Evolutionary conservation across 2,797 vertebrate genomes (phyloP).

Genomic region (Mormyrus hasselquistii): DNA sequence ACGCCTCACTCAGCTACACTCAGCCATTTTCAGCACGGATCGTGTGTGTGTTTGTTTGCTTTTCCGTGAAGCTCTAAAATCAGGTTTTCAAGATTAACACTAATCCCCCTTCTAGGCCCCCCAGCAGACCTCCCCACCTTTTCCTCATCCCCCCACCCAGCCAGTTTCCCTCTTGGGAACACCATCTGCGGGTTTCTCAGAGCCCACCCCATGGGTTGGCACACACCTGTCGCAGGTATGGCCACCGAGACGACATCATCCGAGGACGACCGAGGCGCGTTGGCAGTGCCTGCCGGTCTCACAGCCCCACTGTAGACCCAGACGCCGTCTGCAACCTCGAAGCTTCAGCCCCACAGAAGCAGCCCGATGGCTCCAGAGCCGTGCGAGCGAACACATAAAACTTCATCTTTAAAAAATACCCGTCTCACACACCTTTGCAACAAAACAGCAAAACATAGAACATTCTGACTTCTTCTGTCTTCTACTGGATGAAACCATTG

Average conservation of each 20-base stretch:
- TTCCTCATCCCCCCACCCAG: slow-evolving; percentile 30
- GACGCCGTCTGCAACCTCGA: background rate
- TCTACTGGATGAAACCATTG: background rate
- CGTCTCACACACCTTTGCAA: background rate
- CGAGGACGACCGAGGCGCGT: background rate
- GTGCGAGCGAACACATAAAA: background rate
- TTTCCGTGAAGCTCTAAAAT: slow-evolving; percentile 45
- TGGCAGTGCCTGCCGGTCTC: background rate
- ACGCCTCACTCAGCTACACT: background rate
- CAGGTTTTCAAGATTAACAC: slow-evolving; percentile 43
- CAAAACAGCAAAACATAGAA: background rate
- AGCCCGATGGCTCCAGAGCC: background rate
- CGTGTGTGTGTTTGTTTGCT: slow-evolving; percentile 49
- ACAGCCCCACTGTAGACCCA: background rate
- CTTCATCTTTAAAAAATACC: background rate
- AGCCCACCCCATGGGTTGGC: background rate
- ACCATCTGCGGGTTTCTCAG: background rate
- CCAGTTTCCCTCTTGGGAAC: background rate
- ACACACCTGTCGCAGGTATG: background rate
- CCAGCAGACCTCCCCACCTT: slow-evolving; percentile 39
- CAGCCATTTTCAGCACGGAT: background rate
- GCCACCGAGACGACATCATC: background rate
- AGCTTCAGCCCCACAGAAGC: background rate
- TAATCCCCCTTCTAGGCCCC: slow-evolving; percentile 40
- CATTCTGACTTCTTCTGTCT: background rate